phyloP scores from a whole-genome alignment of 2,888 invertebrate genomes.

The Argyresthia albistria region DNA sequence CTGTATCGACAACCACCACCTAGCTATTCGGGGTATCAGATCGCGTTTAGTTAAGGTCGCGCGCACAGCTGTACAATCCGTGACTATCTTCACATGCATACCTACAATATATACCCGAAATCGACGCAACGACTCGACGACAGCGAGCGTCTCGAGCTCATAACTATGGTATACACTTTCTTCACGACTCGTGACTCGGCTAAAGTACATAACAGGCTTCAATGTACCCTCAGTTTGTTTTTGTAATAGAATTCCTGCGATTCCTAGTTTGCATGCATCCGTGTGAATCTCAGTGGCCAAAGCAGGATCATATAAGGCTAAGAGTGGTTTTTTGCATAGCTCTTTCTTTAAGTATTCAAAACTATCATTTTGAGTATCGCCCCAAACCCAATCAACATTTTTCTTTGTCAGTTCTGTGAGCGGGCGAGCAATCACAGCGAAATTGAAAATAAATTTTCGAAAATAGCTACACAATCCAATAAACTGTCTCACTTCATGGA shows the following conservation, averaged over 20 bases:
- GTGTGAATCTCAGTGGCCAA: slow-evolving; percentile 19
- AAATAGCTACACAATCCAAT: slow-evolving; percentile 14
- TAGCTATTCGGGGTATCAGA: slow-evolving; percentile 1
- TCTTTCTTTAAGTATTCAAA: slow-evolving; percentile 13
- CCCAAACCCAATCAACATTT: slow-evolving; percentile 10
- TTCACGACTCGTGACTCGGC: slow-evolving; percentile 17
- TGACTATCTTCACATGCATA: background rate
- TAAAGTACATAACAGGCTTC: slow-evolving; percentile 19
- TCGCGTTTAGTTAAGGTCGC: background rate
- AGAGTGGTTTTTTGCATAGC: slow-evolving; percentile 12
- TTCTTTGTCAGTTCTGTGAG: slow-evolving; percentile 13
- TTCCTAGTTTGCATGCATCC: slow-evolving; percentile 20
- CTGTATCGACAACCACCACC: slow-evolving; percentile 3
- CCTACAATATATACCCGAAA: slow-evolving; percentile 24
- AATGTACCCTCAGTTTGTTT: slow-evolving; percentile 1
- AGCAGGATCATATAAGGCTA: slow-evolving; percentile 14
- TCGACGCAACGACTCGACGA: slow-evolving; percentile 20
- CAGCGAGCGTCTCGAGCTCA: slow-evolving; percentile 28
- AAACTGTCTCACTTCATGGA: slow-evolving; percentile 11
- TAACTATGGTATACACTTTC: slow-evolving; percentile 6
- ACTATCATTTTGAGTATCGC: slow-evolving; percentile 10
- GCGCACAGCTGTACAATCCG: slow-evolving; percentile 1
- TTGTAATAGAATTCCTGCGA: slow-evolving; percentile 21
- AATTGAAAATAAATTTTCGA: slow-evolving; percentile 13
- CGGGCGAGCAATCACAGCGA: slow-evolving; percentile 12